Evolutionary conservation across 2,888 invertebrate genomes (phyloP).

Genomic region (Tortrix viridana): DNA sequence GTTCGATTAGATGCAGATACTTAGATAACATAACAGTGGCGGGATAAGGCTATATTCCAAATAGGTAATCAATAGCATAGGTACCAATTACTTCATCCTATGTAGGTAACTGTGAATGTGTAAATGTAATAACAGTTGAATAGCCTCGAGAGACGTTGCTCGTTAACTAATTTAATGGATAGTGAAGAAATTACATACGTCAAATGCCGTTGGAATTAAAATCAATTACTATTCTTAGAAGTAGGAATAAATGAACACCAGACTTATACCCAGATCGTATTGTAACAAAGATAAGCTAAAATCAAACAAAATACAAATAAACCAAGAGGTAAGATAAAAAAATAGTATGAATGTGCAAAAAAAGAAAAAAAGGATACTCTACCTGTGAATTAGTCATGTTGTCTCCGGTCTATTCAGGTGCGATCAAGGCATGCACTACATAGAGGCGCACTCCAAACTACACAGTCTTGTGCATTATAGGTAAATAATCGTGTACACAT

Average conservation of each 20-base stretch:
- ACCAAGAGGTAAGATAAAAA: conserved; percentile 46
- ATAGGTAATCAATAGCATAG: not conserved
- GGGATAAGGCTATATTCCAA: not conserved
- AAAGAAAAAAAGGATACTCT: conserved; percentile 62
- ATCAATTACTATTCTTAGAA: conserved; percentile 28
- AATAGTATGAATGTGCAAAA: conserved; percentile 51
- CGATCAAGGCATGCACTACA: conserved; percentile 80
- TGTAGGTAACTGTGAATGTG: not conserved
- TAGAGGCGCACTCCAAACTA: conserved; percentile 72
- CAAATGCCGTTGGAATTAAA: conserved; percentile 23
- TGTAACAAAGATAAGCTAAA: not conserved
- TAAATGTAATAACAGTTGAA: conserved; percentile 7
- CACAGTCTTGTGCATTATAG: conserved; percentile 77
- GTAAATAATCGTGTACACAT: conserved; percentile 73
- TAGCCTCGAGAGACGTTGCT: conserved; percentile 16
- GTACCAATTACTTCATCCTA: not conserved
- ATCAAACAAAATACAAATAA: not conserved
- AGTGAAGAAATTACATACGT: conserved; percentile 17
- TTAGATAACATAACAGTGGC: conserved; percentile 3
- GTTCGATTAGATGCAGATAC: conserved; percentile 1
- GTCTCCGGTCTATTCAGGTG: conserved; percentile 70
- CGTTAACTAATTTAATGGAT: conserved; percentile 19
- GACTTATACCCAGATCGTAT: not conserved
- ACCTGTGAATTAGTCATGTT: conserved; percentile 87
- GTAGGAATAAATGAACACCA: conserved; percentile 6